Evolutionary conservation across 2,888 invertebrate species (phyloP), one percentile per base, ranked within the genome.

Genomic region (Ellobium chinense): DNA sequence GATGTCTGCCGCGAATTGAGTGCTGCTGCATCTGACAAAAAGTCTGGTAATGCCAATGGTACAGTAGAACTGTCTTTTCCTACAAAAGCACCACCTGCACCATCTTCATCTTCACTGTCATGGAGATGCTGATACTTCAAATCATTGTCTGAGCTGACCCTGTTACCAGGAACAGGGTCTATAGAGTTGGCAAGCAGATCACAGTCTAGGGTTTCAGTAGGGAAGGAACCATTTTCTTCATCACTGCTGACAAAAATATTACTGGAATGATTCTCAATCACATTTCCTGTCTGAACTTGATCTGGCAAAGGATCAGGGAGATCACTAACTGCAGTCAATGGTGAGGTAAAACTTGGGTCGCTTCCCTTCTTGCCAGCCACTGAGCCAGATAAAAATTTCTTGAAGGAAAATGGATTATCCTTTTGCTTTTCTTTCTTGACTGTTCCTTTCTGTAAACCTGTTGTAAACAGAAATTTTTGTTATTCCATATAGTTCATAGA

Each of bases 371-470:
- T 74, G 7, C 27, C 36, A 14, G 14, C 76, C 12, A 73, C 62
- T 60, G 82, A 81, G 12, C 82, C n/a, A 4, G 82, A 78, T 34
- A 84, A 83, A 83, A 92, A 92, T 74, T 91, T 90, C 82, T 92
- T 92, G 81, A 92, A 92, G 14, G 92, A 92, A 86, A 92, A 92
- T 39, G 92, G 92, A 80, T 92, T 92, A 77, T 88, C 90, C 75
- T 87, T 88, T 54, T 84, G 83, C 34, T 83, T 85, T 78, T 87
- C 87, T 72, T 88, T 90, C 80, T 87, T 88, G 54, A 5, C 14
- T 12, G 27, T 2, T 58, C 46, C 46, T 34, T 73, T 65, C n/a
- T 36, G 70, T 62, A 54, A 24, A n/a, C 46, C 65, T 56, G 21
- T n/a, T n/a, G n/a, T n/a, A n/a, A n/a, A n/a, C n/a, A n/a, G n/a